Conservation (phyloP, 2,113 vertebrate genomes). For the Tauraco erythrolophus region DNA sequence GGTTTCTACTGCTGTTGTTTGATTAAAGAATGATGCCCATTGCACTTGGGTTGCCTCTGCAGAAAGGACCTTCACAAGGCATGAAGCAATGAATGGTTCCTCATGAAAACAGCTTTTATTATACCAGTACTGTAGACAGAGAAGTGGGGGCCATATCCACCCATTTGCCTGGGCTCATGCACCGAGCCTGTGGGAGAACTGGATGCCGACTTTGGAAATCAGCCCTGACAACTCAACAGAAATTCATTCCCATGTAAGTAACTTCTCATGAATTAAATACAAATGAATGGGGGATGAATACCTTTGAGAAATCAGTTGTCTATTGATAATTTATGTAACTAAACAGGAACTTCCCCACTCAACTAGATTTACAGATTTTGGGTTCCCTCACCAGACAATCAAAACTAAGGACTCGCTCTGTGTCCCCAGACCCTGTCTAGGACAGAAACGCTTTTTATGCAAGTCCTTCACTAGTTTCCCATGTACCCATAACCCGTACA, state of each 20-base stretch:
- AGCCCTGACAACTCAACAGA: conserved; percentile 28
- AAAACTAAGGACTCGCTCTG: background rate
- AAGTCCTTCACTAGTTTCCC: background rate
- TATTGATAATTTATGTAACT: background rate
- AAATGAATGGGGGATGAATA: conserved; percentile 30
- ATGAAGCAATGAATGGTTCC: background rate
- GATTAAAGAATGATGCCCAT: background rate
- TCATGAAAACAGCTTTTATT: background rate
- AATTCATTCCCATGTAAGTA: conserved; percentile 33
- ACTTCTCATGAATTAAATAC: conserved; percentile 44
- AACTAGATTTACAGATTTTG: background rate
- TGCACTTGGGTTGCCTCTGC: background rate
- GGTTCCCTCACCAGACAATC: background rate
- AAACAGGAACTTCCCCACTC: background rate
- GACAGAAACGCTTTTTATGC: background rate
- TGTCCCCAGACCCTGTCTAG: background rate
- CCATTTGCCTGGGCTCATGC: background rate
- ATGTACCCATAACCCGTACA: background rate
- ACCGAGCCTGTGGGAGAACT: background rate
- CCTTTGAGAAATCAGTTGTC: conserved; percentile 8
- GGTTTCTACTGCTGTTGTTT: background rate
- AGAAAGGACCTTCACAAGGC: background rate
- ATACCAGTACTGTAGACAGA: background rate
- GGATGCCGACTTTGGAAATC: conserved; percentile 10
- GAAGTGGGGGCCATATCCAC: background rate